phyloP scores from a whole-genome alignment of 2,113 vertebrate genomes.

The Pituophis catenifer region DNA sequence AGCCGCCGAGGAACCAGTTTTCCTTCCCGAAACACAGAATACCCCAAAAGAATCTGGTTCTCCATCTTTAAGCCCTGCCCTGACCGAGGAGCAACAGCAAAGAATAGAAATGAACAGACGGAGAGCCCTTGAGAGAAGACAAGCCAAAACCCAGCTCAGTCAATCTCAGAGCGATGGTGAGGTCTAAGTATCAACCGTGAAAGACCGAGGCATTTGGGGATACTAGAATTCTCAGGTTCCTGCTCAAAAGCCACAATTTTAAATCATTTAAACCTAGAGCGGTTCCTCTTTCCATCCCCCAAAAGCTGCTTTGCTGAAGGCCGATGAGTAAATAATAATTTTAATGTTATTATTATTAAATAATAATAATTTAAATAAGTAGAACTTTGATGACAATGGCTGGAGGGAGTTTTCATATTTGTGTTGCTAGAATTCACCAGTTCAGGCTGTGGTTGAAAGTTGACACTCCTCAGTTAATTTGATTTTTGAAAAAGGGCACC shows the following conservation, averaged over 20 bases:
- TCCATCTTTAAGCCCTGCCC: conserved; percentile 48
- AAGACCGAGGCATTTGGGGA: background rate
- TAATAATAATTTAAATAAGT: too few relatives aligned
- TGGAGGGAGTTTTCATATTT: background rate
- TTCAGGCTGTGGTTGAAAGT: background rate
- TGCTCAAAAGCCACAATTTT: background rate
- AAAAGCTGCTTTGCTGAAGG: background rate
- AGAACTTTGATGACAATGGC: background rate
- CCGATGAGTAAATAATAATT: background rate
- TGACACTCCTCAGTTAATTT: background rate
- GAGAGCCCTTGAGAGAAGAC: conserved; percentile 82
- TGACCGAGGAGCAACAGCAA: conserved; percentile 82
- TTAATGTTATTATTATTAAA: too few relatives aligned
- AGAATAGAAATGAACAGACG: conserved; percentile 84
- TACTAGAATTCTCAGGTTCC: background rate
- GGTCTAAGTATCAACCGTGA: background rate
- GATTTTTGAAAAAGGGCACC: background rate
- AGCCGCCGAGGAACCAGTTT: conserved; percentile 45
- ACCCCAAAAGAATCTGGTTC: conserved; percentile 4
- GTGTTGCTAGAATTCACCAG: background rate
- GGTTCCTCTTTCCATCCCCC: background rate
- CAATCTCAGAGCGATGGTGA: conserved; percentile 59
- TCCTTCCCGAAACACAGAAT: conserved; percentile 26
- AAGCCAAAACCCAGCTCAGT: conserved; percentile 75
- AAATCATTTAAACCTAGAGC: background rate